Conservation (phyloP, 2,797 vertebrate genomes). For the Cebuella pygmaea region DNA sequence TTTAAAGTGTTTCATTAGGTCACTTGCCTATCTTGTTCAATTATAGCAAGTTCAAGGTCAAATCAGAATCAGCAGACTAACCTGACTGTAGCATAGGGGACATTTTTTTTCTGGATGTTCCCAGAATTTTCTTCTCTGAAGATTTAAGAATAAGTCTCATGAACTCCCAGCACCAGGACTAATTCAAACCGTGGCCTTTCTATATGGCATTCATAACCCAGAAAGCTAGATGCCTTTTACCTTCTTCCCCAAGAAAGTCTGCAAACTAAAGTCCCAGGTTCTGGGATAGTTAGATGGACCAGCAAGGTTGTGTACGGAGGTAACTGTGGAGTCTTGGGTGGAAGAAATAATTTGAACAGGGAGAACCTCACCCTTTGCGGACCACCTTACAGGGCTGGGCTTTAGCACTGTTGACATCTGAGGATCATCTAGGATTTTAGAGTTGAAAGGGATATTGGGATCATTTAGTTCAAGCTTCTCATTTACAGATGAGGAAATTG, state of each 20-base stretch:
- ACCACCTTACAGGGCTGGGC: neutral
- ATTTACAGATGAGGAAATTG: constrained; percentile 45
- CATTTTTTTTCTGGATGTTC: neutral
- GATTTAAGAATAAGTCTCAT: neutral
- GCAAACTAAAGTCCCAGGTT: neutral
- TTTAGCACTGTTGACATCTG: neutral
- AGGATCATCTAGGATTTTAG: constrained; percentile 45
- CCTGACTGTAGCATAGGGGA: neutral
- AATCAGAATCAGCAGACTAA: neutral
- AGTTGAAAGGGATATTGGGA: neutral
- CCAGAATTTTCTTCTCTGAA: constrained; percentile 43
- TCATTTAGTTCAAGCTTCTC: constrained; percentile 43
- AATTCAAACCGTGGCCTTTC: neutral
- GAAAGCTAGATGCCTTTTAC: neutral
- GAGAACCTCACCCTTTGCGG: neutral
- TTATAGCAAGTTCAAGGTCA: constrained; percentile 21
- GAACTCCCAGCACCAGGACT: neutral
- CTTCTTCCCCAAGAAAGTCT: neutral
- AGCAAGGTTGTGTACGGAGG: neutral
- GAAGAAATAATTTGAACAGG: neutral
- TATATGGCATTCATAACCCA: neutral
- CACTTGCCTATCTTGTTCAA: neutral
- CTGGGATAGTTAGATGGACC: neutral
- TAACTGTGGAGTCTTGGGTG: neutral
- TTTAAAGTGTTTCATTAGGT: constrained; percentile 5